Evolutionary conservation across 2,113 vertebrate genomes (phyloP), one percentile per base, ranked within the genome.

Genomic region (Hippocampus abdominalis): DNA sequence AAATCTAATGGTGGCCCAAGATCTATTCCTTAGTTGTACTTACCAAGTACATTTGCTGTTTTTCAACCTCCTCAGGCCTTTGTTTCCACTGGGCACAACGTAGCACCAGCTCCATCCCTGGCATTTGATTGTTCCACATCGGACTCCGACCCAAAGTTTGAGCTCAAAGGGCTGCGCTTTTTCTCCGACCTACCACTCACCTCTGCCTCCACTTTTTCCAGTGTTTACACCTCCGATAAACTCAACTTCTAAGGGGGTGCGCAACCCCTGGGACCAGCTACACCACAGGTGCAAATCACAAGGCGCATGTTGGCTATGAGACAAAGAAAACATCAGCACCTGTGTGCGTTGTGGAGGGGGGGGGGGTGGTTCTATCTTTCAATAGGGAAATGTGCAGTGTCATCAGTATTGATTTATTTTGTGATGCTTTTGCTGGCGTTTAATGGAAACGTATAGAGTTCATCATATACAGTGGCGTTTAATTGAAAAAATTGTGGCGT

Each of bases 141-240:
- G 1, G 27, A 79, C 44, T 0, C 59, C 2, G 80, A 27, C 13
- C 70, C 44, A 0, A 63, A 1, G 46, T 88, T 84, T 64, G 69
- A 83, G 64, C 1, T 81, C 36, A 77, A 80, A 61, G 76, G 76
- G 1, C 0, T 62, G 8, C 42, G 13, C 60, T 56, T 85, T 6
- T 12, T 46, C n/a, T 77, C 29, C 23, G 25, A 23, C 3, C 59
- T 13, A 20, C 56, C n/a, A 15, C 71, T 32, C 60, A 10, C 8
- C 51, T 64, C 78, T 15, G 72, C 79, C 2, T 51, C 75, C 4
- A 0, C n/a, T 0, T 27, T 46, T 7, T 20, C 18, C 16, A 15
- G 71, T 10, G 74, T 84, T 54, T 87, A 85, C 67, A 77, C 8
- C 61, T 88, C 88, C 44, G 71, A 80, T 27, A 84, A 88, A 71